Evolutionary conservation across 2,888 invertebrate genomes (phyloP).

Genomic region (Philereme vetulata): DNA sequence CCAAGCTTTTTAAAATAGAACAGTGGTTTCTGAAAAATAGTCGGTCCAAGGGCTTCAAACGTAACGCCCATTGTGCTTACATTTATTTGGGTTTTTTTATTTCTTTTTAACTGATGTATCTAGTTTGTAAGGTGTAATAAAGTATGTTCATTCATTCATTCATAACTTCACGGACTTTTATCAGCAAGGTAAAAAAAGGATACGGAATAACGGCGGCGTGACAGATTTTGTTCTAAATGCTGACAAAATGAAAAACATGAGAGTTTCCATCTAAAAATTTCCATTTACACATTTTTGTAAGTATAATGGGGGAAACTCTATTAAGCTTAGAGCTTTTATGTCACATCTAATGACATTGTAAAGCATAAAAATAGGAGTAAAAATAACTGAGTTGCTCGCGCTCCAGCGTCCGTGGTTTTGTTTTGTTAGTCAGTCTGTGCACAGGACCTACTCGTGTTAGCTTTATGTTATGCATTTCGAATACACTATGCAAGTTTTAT

Average conservation of each 20-base stretch:
- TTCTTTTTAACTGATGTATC: too few relatives aligned
- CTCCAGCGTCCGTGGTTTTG: conserved; percentile 4
- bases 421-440: conserved; percentile 2
- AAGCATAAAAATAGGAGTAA: conserved; percentile 15
- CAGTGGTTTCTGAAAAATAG: too few relatives aligned
- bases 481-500: background rate
- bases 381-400: conserved; percentile 6
- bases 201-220: conserved; percentile 2
- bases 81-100: too few relatives aligned
- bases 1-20: too few relatives aligned
- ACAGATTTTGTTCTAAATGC: conserved; percentile 1
- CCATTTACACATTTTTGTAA: conserved; percentile 18
- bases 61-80: too few relatives aligned
- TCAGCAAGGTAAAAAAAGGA: too few relatives aligned
- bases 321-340: conserved; percentile 13
- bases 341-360: conserved; percentile 4
- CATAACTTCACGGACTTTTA: too few relatives aligned
- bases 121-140: too few relatives aligned
- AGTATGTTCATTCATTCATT: too few relatives aligned
- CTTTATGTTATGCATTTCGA: background rate
- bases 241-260: conserved; percentile 14
- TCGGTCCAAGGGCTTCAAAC: too few relatives aligned
- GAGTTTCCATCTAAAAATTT: conserved; percentile 19
- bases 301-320: conserved; percentile 11
- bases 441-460: conserved; percentile 3